Evolutionary conservation across 1,140 invertebrate genomes (phyloP).

Genomic region (Zeugodacus cucurbitae): DNA sequence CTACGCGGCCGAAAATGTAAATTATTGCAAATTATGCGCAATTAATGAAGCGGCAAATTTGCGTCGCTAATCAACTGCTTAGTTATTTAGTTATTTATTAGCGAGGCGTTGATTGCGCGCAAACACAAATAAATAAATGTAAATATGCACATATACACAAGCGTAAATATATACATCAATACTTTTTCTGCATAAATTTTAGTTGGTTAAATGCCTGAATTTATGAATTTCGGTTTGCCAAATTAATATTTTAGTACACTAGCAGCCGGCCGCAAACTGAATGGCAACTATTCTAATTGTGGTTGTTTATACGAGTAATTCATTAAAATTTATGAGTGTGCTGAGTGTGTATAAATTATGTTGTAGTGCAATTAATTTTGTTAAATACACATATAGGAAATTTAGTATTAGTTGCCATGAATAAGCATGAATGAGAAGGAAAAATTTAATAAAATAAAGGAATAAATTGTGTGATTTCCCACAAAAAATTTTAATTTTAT

Average conservation of each 20-base stretch:
- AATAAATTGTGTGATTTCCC: not conserved
- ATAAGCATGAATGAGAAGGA: not conserved
- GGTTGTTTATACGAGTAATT: not conserved
- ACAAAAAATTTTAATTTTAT: not conserved
- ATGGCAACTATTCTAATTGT: not conserved
- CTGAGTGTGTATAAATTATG: not conserved
- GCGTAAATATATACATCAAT: too few species aligned
- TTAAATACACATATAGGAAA: not conserved
- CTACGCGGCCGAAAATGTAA: not conserved
- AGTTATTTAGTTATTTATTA: conserved; percentile 10
- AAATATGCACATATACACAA: not conserved
- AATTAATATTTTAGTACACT: not conserved
- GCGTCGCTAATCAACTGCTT: not conserved
- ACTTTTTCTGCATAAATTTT: not conserved
- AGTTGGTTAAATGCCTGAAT: not conserved
- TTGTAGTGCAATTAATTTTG: not conserved
- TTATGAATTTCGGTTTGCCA: not conserved
- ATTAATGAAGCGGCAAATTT: conserved; percentile 19
- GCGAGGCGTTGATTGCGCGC: not conserved
- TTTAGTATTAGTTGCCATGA: not conserved
- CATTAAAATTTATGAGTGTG: not conserved
- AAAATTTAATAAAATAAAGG: not conserved
- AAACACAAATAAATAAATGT: not conserved
- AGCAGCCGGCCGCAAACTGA: not conserved
- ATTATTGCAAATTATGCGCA: not conserved